These are phyloP conservation scores for Sturnira hondurensis DNA, from an alignment of 2,113 vertebrate genomes.

Conservation along the genomic window DNA sequence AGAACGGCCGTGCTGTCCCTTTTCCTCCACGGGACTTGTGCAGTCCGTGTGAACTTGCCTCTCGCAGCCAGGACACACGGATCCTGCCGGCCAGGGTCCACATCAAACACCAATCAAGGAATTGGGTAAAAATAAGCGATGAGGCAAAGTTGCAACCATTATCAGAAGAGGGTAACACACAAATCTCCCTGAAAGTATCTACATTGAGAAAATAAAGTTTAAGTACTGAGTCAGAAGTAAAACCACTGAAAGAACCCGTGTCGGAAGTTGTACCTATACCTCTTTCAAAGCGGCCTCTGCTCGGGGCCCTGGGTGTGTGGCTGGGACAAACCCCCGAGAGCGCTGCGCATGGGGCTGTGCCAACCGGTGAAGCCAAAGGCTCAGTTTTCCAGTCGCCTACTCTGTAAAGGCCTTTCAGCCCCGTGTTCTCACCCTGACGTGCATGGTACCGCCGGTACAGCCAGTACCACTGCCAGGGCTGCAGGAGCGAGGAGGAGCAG, in stretches of 20 bases:
- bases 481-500: background rate
- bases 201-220: background rate
- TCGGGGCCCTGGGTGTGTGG: background rate
- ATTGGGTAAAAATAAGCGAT: background rate
- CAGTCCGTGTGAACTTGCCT: too few species aligned
- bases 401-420: background rate
- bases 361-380: background rate
- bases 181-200: background rate
- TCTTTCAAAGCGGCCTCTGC: background rate
- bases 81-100: too few species aligned
- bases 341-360: fast-evolving
- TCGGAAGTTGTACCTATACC: background rate
- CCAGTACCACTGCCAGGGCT: too few species aligned
- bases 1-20: too few species aligned
- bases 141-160: background rate
- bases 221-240: background rate
- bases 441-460: background rate
- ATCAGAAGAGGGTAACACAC: background rate
- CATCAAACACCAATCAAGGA: background rate
- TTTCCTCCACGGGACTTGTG: too few species aligned
- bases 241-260: background rate
- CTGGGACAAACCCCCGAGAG: background rate
- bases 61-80: too few species aligned
- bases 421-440: background rate
- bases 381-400: background rate